phyloP scores from a whole-genome alignment of 2,113 vertebrate species.

The Takifugu flavidus region DNA sequence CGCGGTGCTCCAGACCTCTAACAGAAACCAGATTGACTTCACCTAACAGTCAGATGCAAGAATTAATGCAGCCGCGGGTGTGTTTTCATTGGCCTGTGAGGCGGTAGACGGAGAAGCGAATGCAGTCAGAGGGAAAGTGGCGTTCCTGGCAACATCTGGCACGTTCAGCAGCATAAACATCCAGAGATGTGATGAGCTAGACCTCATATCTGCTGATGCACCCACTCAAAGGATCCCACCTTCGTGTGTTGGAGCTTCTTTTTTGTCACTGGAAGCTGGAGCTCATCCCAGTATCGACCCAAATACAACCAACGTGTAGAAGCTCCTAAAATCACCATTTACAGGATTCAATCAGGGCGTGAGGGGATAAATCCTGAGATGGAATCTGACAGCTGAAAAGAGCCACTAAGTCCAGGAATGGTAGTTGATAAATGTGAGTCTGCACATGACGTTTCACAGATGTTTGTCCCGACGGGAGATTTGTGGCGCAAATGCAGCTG shows the following conservation, averaged over 20 bases:
- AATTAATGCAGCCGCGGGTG: constrained; percentile 32
- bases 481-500: constrained; percentile 26
- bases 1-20: constrained; percentile 38
- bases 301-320: not conserved
- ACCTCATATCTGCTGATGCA: too few species aligned
- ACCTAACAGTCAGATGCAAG: constrained; percentile 26
- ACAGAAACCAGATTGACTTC: constrained; percentile 55
- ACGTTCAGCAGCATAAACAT: not conserved
- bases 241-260: too few species aligned
- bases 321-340: not conserved
- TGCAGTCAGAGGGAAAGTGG: constrained; percentile 21
- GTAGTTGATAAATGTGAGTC: not conserved
- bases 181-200: too few species aligned
- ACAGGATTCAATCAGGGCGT: not conserved
- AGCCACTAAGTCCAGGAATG: not conserved
- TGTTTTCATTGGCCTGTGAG: constrained; percentile 19
- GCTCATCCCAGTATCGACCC: too few species aligned
- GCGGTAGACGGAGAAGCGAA: constrained; percentile 17
- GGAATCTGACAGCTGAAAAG: not conserved
- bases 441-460: constrained; percentile 13
- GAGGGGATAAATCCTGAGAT: not conserved
- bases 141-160: constrained; percentile 10
- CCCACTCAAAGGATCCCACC: too few species aligned
- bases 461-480: constrained; percentile 18
- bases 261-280: too few species aligned